Conservation (phyloP, 2,888 invertebrate genomes). For the Ernsta delagoae region DNA sequence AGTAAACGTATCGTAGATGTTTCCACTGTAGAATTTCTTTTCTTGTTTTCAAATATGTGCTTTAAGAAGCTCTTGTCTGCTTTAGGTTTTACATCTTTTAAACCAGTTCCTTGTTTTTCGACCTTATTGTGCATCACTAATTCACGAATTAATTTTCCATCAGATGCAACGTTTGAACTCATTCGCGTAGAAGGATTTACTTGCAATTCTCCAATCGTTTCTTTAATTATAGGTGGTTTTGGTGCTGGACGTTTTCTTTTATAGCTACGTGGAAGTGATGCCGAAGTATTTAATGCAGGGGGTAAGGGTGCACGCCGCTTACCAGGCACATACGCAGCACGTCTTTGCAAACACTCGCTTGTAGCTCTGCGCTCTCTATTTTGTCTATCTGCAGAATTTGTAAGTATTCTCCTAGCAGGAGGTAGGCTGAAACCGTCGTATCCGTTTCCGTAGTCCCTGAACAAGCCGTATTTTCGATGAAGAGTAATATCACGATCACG, state of each 20-base stretch:
- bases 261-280: constrained; percentile 66
- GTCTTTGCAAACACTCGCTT: constrained; percentile 86
- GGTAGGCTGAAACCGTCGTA: constrained; percentile 75
- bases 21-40: constrained; percentile 68
- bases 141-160: constrained; percentile 27
- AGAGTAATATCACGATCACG: constrained; percentile 86
- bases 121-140: constrained; percentile 42
- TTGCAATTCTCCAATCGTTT: constrained; percentile 44
- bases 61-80: constrained; percentile 84
- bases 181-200: constrained; percentile 47
- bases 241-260: constrained; percentile 83
- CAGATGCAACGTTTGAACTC: constrained; percentile 47
- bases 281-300: constrained; percentile 70
- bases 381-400: constrained; percentile 47
- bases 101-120: constrained; percentile 57
- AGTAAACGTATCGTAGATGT: constrained; percentile 82
- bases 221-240: constrained; percentile 70
- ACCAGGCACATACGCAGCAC: constrained; percentile 89
- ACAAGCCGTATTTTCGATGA: constrained; percentile 87
- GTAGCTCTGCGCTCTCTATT: constrained; percentile 82
- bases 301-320: constrained; percentile 90
- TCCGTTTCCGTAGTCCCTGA: constrained; percentile 55
- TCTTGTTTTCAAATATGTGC: constrained; percentile 76
- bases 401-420: constrained; percentile 50
- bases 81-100: constrained; percentile 62